Evolutionary conservation across 1,140 invertebrate genomes (phyloP), one percentile per base, ranked within the genome.

Genomic region (Cydia amplana): DNA sequence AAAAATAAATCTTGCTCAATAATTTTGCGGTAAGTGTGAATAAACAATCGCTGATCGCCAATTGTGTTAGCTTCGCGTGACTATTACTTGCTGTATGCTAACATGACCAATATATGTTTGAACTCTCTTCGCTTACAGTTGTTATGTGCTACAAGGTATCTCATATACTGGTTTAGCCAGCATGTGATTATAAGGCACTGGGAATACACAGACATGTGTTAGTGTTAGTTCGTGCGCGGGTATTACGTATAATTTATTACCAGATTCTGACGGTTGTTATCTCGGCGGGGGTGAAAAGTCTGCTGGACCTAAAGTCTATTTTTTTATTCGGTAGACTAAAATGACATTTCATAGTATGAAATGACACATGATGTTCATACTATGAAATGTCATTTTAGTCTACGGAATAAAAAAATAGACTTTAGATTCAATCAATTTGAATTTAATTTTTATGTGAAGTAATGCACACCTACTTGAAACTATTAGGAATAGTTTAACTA

Each of bases 141-240:
- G 6, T 20, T 12, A 60, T 18, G n/a, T 7, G 7, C 55, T 5
- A 23, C 20, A n/a, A 55, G 55, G 20, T 10, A 6, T 9, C 55
- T 60, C 55, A 18, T 60, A 60, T 2, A 60, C 55, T 60, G 55
- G 55, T 9, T n/a, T 51, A n/a, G 49, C 4, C 6, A n/a, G 49
- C 49, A 51, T 46, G 43, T 46, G 12, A 51, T 18, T 23, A 2
- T 23, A 60, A 60, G 23, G 55, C 55, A 23, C 2, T 23, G 55
- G 20, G 55, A 60, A 60, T 23, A 23, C 55, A 23, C 55, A 60
- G 55, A 60, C 51, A 55, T 60, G 55, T 60, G 55, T 60, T 23
- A 23, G 16, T 9, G 18, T 23, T 60, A 23, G 12, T 60, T 60
- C 55, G 18, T 51, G 16, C 18, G 5, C 16, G 55, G 2, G 55